These are phyloP conservation scores for Enhydra lutris DNA, from an alignment of 2,113 vertebrate genomes.

Conservation along the genomic window DNA sequence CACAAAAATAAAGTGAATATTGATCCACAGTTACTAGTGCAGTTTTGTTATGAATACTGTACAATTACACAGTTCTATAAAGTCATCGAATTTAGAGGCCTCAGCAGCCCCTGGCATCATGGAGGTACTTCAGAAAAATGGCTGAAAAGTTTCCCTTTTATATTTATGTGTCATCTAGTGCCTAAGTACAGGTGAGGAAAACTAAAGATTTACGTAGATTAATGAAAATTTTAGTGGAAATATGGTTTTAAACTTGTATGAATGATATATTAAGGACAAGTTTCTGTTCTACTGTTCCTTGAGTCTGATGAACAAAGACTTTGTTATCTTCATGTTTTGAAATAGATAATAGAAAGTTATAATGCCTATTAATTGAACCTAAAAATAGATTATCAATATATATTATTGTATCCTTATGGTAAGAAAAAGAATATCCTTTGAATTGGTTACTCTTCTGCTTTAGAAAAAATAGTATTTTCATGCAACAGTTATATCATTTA, in stretches of 20 bases:
- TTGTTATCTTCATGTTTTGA: background rate
- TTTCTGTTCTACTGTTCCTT: background rate
- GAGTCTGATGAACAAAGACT: background rate
- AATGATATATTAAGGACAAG: background rate
- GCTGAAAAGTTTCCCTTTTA: background rate
- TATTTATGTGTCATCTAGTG: background rate
- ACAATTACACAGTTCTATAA: background rate
- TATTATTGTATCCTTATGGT: background rate
- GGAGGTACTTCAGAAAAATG: background rate
- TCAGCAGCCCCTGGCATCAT: background rate
- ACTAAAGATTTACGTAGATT: background rate
- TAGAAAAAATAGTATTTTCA: background rate
- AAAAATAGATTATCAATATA: background rate
- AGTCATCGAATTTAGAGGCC: background rate
- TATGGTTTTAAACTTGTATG: background rate
- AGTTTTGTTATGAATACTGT: background rate
- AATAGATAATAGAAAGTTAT: background rate
- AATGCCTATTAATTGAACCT: background rate
- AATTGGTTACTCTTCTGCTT: background rate
- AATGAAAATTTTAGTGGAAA: background rate
- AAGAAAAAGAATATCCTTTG: background rate
- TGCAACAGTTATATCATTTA: background rate
- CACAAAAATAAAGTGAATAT: background rate
- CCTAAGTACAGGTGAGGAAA: background rate
- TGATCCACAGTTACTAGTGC: background rate